These are phyloP conservation scores for Cynopterus sphinx DNA, from an alignment of 2,797 vertebrate species.

Conservation along the genomic window DNA sequence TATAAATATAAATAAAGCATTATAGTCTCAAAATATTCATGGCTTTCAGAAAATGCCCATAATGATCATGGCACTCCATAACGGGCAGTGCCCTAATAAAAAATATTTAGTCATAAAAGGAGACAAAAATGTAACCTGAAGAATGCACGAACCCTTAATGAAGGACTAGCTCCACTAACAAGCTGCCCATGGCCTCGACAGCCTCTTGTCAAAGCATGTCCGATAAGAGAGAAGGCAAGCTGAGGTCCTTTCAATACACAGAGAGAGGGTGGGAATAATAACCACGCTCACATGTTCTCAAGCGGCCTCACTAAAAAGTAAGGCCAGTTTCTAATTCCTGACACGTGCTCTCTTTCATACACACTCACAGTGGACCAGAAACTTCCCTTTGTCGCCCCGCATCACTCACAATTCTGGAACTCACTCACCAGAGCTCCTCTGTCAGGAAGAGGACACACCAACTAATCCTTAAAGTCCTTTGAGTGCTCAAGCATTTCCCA, in stretches of 20 bases:
- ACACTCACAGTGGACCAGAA: neutral
- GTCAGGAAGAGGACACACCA: neutral
- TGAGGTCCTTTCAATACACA: neutral
- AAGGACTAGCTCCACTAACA: neutral
- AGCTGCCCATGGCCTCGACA: neutral
- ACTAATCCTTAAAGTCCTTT: neutral
- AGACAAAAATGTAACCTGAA: neutral
- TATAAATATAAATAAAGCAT: no score
- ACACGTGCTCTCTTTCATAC: neutral
- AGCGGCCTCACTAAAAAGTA: neutral
- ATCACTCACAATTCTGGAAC: constrained; percentile 44
- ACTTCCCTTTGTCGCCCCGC: constrained; percentile 38
- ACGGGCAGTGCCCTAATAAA: neutral
- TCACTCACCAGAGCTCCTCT: constrained; percentile 30
- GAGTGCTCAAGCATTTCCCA: constrained; percentile 3
- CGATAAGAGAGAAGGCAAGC: neutral
- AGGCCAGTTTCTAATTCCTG: constrained; percentile 51
- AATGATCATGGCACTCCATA: neutral
- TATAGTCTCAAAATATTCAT: neutral
- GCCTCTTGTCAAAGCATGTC: neutral
- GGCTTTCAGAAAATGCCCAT: neutral
- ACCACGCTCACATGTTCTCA: neutral
- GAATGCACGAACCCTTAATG: neutral
- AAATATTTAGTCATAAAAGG: neutral
- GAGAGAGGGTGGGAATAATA: neutral